Evolutionary conservation across 2,797 vertebrate species (phyloP).

Genomic region (Onychomys leucogaster): DNA sequence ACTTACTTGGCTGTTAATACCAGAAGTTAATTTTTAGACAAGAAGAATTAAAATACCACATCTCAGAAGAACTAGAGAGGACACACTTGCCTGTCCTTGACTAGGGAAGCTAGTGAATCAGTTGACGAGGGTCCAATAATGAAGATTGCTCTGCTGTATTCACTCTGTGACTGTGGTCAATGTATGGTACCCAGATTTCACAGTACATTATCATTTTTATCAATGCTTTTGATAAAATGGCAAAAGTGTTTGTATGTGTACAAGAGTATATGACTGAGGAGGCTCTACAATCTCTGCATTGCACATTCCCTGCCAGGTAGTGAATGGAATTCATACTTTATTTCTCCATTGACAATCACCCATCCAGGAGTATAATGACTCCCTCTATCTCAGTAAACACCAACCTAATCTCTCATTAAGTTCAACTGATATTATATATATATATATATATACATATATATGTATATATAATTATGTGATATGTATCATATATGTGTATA

Average conservation of each 20-base stretch:
- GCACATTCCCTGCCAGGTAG: not conserved
- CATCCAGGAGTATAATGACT: not conserved
- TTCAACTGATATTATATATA: not conserved
- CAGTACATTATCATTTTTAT: not conserved
- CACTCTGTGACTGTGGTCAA: not conserved
- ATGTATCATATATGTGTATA: not conserved
- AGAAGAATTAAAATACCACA: not conserved
- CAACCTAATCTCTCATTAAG: not conserved
- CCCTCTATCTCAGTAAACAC: not conserved
- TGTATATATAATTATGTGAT: too few species aligned
- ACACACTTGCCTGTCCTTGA: not conserved
- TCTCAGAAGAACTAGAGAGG: not conserved
- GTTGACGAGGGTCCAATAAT: not conserved
- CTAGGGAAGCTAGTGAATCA: not conserved
- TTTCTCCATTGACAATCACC: too few species aligned
- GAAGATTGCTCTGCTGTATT: not conserved
- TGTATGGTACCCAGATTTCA: not conserved
- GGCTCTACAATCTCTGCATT: not conserved
- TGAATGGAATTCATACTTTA: not conserved
- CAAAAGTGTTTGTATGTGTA: not conserved
- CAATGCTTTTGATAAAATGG: not conserved
- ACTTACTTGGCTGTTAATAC: not conserved
- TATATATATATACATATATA: not conserved
- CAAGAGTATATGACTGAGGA: not conserved
- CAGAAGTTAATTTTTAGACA: not conserved